Base-by-base conservation (phyloP, 2,113 vertebrate species). In the Saguinus midas region DNA sequence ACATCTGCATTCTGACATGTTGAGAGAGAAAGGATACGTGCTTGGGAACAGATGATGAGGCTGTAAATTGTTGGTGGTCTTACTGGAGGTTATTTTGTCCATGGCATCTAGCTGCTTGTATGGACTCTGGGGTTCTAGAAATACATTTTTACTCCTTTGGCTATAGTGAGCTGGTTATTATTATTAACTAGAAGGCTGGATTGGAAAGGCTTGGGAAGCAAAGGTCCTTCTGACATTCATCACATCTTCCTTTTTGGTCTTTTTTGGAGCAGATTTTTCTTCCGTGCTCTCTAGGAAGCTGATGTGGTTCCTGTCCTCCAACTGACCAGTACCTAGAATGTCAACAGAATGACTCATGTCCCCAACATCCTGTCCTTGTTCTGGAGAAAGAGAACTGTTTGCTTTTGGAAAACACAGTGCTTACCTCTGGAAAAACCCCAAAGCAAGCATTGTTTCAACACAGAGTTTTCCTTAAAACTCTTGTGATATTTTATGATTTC, bases 291-390 rank as follows among this genome's bases (percentile, higher is more conserved):
- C 83, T 95, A 83, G 96, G 95, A 96, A 97, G 90, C 40, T 66
- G 55, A 9, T 95, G 58, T 96, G 58, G 92, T 93, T 97, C 94
- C 96, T 97, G 96, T 87, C 92, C 94, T 85, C 94, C 89, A 90
- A 45, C 79, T 98, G 96, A 92, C 84, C 72, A 94, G 84, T 84
- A 96, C 92, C 96, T 97, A 88, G 98, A 92, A 96, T 96, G 92
- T 96, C 92, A 97, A 57, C 94, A 96, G 58, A 95, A 87, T 97
- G 96, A 98, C 66, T 98, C 81, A 95, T 88, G 86, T 96, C 93
- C 87, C 90, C 85, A 96, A 68, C 93, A 96, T 97, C 94, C 96
- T 96, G 95, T 96, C 66, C 96, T 94, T 96, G 82, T 95, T 96
- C 93, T 95, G 55, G 83, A 96, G 91, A 97, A 86, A 87, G 76